Conservation (phyloP, 2,797 vertebrate genomes). For the Mallotus villosus region DNA sequence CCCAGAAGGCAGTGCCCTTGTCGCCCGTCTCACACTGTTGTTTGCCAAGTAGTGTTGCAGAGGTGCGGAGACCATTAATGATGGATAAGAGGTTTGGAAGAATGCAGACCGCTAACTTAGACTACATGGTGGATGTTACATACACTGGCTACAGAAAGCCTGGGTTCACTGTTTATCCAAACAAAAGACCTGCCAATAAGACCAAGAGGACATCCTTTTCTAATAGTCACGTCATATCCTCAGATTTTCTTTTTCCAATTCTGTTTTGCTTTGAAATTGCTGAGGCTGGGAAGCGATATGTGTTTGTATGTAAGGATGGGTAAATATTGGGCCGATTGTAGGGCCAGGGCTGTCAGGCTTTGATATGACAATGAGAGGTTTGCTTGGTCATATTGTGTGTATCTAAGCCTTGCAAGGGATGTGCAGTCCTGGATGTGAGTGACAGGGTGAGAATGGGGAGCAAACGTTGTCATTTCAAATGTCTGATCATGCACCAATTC, state of each 20-base stretch:
- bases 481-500: slow-evolving; percentile 49
- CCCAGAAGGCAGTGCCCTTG: slow-evolving; percentile 30
- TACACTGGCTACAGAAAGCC: too few species aligned
- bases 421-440: slow-evolving; percentile 45
- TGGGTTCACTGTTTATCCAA: too few species aligned
- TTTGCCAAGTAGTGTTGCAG: slow-evolving; percentile 45
- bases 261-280: slow-evolving; percentile 35
- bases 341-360: slow-evolving; percentile 58
- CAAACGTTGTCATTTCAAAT: slow-evolving; percentile 45
- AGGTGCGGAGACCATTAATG: slow-evolving; percentile 24
- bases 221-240: slow-evolving; percentile 28
- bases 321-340: slow-evolving; percentile 58
- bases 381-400: slow-evolving; percentile 57
- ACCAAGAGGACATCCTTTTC: background rate
- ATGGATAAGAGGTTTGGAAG: background rate
- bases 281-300: slow-evolving; percentile 28
- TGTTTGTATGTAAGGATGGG: slow-evolving; percentile 56
- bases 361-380: slow-evolving; percentile 73
- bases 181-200: too few species aligned
- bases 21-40: slow-evolving; percentile 15
- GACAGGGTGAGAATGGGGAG: slow-evolving; percentile 63
- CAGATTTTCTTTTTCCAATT: slow-evolving; percentile 15
- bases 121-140: too few species aligned
- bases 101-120: too few species aligned
- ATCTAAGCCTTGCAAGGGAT: slow-evolving; percentile 30